Base-by-base conservation (phyloP, 2,888 invertebrate species). In the Hybos culiciformis region DNA sequence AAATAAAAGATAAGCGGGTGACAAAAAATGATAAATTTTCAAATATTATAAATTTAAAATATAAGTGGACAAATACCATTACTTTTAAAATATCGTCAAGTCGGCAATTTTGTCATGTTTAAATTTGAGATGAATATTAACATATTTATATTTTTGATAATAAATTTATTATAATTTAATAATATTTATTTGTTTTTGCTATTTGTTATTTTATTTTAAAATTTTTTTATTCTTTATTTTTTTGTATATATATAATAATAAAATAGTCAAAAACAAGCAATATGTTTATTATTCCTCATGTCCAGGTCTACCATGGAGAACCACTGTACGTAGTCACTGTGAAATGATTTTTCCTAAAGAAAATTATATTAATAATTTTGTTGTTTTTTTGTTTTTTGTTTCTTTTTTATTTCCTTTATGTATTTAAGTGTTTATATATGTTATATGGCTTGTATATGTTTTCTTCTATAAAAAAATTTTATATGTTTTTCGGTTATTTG, bases 291-390 rank as follows among this genome's bases (percentile, higher is more conserved):
- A 53, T 49, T 46, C 49, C 52, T 52, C 52, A 54, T 60, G 62
- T 64, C 62, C 62, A 58, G 58, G 63, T 62, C 62, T 62, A 62
- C 62, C 62, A 62, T 62, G 64, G 62, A 62, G 62, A 60, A n/a
- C 62, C 64, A 61, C 62, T 62, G 62, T 60, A 62, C 62, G 62
- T 61, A 64, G 62, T 62, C 62, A 62, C 62, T 59, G 56, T 58
- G 14, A 20, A 20, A n/a, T n/a, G n/a, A n/a, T n/a, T n/a, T n/a
- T n/a, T n/a, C n/a, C n/a, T n/a, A n/a, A n/a, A n/a, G n/a, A n/a
- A n/a, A n/a, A 11, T 11, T 24, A 7, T 24, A 24, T 24, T 24
- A 11, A 24, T 11, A 7, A 9, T 33, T 33, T 33, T n/a, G 7
- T n/a, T 14, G 45, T 43, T 46, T 48, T 50, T 49, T 38, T 46